Evolutionary conservation across 2,797 vertebrate genomes (phyloP).

Genomic region (Hippoglossus hippoglossus): DNA sequence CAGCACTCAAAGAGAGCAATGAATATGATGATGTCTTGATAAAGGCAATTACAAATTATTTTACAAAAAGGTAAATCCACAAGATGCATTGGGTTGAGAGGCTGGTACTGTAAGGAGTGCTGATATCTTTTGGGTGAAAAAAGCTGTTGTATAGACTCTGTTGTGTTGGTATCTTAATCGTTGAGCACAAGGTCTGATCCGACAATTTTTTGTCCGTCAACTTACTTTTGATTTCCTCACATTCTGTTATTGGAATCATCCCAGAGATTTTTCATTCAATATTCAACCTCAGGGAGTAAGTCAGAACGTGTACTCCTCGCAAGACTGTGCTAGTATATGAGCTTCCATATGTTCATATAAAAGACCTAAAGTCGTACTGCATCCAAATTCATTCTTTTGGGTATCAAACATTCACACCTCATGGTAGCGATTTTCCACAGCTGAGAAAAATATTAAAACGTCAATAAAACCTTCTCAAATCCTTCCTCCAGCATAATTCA

Average conservation of each 20-base stretch:
- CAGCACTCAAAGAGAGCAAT: background rate
- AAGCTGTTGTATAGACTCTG: background rate
- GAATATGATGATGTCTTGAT: background rate
- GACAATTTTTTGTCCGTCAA: background rate
- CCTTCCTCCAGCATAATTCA: background rate
- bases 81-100: conserved; percentile 10
- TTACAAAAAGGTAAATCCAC: background rate
- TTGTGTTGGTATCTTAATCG: conserved; percentile 47
- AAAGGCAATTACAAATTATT: background rate
- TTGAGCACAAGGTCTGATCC: conserved; percentile 23
- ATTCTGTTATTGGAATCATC: conserved; percentile 32
- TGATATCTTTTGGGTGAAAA: background rate
- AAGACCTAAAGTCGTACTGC: conserved; percentile 15
- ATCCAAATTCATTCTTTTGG: conserved; percentile 1
- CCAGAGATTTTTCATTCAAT: conserved; percentile 13
- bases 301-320: conserved; percentile 29
- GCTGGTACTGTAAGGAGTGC: conserved; percentile 15
- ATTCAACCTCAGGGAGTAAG: conserved; percentile 26
- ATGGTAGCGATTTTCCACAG: conserved; percentile 11
- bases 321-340: conserved; percentile 38
- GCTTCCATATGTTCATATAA: conserved; percentile 39
- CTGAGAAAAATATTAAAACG: conserved; percentile 4
- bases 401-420: conserved; percentile 1
- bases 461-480: conserved; percentile 4
- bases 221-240: conserved; percentile 2